phyloP scores from a whole-genome alignment of 2,797 vertebrate species.

The Neosilurus mollespiculum region DNA sequence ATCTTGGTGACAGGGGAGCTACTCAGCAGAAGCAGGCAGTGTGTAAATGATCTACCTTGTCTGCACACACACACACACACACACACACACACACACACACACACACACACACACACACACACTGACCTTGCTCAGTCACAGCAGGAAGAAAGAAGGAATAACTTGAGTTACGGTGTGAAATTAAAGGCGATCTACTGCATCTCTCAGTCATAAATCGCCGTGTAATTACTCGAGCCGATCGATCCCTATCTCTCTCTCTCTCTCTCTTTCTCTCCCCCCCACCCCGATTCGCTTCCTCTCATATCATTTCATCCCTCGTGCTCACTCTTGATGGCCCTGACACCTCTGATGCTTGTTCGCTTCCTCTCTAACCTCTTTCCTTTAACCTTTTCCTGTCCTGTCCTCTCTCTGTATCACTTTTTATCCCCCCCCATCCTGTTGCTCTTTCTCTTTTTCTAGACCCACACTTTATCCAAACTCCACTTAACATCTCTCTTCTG shows the following conservation, averaged over 20 bases:
- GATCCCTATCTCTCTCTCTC: slow-evolving; percentile 62
- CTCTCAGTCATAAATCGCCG: slow-evolving; percentile 73
- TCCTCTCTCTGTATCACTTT: neutral
- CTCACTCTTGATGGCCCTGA: slow-evolving; percentile 25
- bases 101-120: slow-evolving; percentile 43
- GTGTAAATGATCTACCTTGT: slow-evolving; percentile 50
- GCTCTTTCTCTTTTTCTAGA: neutral
- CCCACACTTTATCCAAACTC: neutral
- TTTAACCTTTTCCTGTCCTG: slow-evolving; percentile 10
- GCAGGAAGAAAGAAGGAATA: slow-evolving; percentile 59
- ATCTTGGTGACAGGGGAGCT: slow-evolving; percentile 54
- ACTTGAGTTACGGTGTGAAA: slow-evolving; percentile 79
- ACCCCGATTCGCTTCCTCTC: slow-evolving; percentile 7
- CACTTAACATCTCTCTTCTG: neutral
- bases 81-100: slow-evolving; percentile 39
- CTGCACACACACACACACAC: slow-evolving; percentile 37
- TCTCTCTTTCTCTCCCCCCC: slow-evolving; percentile 30
- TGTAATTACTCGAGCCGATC: slow-evolving; percentile 72
- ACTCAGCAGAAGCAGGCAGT: slow-evolving; percentile 56
- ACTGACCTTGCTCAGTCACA: slow-evolving; percentile 77
- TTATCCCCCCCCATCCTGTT: neutral
- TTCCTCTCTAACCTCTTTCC: slow-evolving; percentile 3
- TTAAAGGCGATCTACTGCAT: slow-evolving; percentile 73
- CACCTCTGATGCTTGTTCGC: neutral
- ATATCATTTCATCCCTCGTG: slow-evolving; percentile 20